A percentile compares a stretch with the other conserved stretches of the same genome.
These are phyloP conservation scores for Amphiduros pacificus DNA, from an alignment of 2,888 invertebrate species.

Conservation along the genomic window DNA sequence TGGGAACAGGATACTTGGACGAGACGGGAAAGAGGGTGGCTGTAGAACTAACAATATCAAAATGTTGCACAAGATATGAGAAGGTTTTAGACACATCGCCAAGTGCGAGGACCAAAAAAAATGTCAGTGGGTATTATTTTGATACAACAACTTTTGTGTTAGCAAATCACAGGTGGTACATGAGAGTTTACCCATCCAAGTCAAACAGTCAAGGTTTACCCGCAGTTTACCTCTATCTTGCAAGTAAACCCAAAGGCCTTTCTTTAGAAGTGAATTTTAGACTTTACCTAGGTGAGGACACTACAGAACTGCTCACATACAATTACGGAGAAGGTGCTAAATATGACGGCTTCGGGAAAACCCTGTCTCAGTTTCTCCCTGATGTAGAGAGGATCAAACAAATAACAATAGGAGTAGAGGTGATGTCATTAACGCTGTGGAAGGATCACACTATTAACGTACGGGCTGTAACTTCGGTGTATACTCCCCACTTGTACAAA, in stretches of 20 bases:
- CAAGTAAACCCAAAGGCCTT: slow-evolving; percentile 25
- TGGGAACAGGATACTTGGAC: slow-evolving; percentile 29
- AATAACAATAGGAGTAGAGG: slow-evolving; percentile 31
- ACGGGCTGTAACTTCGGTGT: not conserved
- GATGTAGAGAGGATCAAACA: slow-evolving; percentile 23
- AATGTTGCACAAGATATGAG: slow-evolving; percentile 20
- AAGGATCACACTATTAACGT: slow-evolving; percentile 21
- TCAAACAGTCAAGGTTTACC: slow-evolving; percentile 30
- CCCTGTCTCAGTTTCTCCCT: slow-evolving; percentile 26
- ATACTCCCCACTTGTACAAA: slow-evolving; percentile 23
- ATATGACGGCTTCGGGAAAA: slow-evolving; percentile 38
- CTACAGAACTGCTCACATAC: slow-evolving; percentile 33
- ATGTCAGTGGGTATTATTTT: slow-evolving; percentile 35
- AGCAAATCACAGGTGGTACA: slow-evolving; percentile 32
- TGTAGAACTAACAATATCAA: slow-evolving; percentile 27
- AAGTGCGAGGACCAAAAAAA: slow-evolving; percentile 30
- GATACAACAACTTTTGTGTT: slow-evolving; percentile 31
- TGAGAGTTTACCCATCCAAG: slow-evolving; percentile 33
- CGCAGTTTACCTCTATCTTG: slow-evolving; percentile 34
- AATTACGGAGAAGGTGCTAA: slow-evolving; percentile 36
- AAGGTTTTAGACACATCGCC: slow-evolving; percentile 27
- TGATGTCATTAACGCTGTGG: slow-evolving; percentile 23
- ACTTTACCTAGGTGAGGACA: slow-evolving; percentile 27
- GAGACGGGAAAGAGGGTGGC: slow-evolving; percentile 32
- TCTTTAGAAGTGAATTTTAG: slow-evolving; percentile 30